Evolutionary conservation across 2,113 vertebrate species (phyloP), one percentile per base, ranked within the genome.

Genomic region (Spea multiplicata): DNA sequence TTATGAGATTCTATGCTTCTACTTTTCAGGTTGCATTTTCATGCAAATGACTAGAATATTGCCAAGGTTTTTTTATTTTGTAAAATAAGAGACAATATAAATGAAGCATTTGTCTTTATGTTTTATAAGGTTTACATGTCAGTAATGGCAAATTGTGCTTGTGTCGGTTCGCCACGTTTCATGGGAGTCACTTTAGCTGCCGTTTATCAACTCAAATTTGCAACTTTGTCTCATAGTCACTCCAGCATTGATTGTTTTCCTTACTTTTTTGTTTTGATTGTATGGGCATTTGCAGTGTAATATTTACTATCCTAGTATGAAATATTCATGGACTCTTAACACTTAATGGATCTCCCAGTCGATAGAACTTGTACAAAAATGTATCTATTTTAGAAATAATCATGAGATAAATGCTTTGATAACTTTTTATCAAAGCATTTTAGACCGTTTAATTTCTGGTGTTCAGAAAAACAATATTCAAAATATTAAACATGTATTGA

Each of bases 41-140:
- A 30, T 30, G 30, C 30, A 30, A 30, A 30, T 30, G 30, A 30
- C 30, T 30, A 30, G 30, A 30, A 30, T 30, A 30, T 30, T 30
- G 30, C 30, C 30, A 30, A 30, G 30, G 30, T 30, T 30, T 75
- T 75, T 66, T 64, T 30, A 46, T 64, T 50, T 14, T 6, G 16
- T 7, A n/a, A 52, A 65, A 9, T 13, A 13, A 6, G 66, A 66
- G 64, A 62, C 17, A 75, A 75, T 65, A 44, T 66, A 66, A 50
- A 30, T 75, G 17, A 66, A 44, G 61, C 9, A 65, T 74, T 66
- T 66, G 52, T 46, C 12, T 65, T 66, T 66, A 47, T 48, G 66
- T 74, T 74, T 65, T 8, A 55, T 45, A 61, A 73, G 61, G 47
- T 74, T 64, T 46, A 52, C 61, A 75, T 75, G 62, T 52, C 61